Evolutionary conservation across 1,140 invertebrate genomes (phyloP).

Genomic region (Hydropsyche tenuis): DNA sequence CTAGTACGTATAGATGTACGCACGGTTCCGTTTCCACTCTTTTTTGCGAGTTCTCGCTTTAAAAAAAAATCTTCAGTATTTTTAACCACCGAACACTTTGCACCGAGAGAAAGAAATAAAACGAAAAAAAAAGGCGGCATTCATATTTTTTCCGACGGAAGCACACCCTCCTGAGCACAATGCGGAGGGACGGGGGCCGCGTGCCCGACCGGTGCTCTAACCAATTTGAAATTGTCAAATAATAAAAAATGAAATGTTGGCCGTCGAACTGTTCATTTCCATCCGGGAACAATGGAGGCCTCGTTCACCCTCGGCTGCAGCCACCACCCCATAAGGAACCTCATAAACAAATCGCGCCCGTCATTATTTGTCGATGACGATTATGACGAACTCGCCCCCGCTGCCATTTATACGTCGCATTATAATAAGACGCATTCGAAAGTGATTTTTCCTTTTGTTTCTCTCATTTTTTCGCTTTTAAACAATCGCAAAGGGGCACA

Average conservation of each 20-base stretch:
- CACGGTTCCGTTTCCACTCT: too few relatives aligned
- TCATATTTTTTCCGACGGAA: conserved; percentile 25
- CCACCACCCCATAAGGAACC: conserved; percentile 2
- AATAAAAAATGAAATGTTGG: conserved; percentile 46
- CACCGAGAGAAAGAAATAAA: too few relatives aligned
- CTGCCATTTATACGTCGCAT: not conserved
- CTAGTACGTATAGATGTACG: too few relatives aligned
- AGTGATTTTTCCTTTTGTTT: not conserved
- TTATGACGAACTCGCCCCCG: not conserved
- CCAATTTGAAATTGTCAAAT: conserved; percentile 42
- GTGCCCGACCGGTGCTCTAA: conserved; percentile 29
- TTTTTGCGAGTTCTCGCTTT: too few relatives aligned
- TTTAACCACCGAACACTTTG: too few relatives aligned
- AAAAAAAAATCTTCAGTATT: too few relatives aligned
- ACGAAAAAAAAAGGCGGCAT: not conserved
- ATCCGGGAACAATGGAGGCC: conserved; percentile 38
- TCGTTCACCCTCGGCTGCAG: too few relatives aligned
- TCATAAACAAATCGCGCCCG: conserved; percentile 29
- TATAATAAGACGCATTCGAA: conserved; percentile 1
- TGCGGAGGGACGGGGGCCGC: conserved; percentile 14
- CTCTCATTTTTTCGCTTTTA: too few relatives aligned
- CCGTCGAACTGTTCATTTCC: conserved; percentile 42
- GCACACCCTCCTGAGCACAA: conserved; percentile 16
- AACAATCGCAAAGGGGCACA: too few relatives aligned
- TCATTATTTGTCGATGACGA: conserved; percentile 30